phyloP scores from a whole-genome alignment of 1,140 invertebrate species.

The Mactra quadrangularis region DNA sequence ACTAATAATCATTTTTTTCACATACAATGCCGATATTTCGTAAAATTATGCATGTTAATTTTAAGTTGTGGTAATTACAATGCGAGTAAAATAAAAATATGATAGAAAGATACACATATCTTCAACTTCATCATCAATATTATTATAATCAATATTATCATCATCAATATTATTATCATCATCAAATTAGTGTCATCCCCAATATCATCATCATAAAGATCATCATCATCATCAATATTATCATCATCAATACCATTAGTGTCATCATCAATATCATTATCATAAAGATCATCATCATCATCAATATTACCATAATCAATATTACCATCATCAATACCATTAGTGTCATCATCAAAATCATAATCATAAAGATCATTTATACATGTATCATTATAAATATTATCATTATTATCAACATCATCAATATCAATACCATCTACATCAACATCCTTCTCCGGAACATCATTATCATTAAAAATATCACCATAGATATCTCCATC shows the following conservation, averaged over 20 bases:
- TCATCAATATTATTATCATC: not conserved
- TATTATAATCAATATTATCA: too few species aligned
- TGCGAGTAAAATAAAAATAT: not conserved
- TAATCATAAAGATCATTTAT: not conserved
- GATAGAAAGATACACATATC: not conserved
- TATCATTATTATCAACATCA: conserved; percentile 20
- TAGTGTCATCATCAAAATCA: not conserved
- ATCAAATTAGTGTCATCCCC: too few species aligned
- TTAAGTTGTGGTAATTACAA: too few species aligned
- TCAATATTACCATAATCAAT: too few species aligned
- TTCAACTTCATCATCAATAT: not conserved
- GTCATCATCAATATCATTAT: conserved; percentile 16
- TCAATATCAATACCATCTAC: not conserved
- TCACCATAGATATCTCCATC: conserved; percentile 4
- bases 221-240: conserved; percentile 1
- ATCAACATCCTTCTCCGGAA: not conserved
- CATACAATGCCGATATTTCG: too few species aligned
- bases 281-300: conserved; percentile 9
- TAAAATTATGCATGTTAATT: too few species aligned
- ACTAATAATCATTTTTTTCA: too few species aligned
- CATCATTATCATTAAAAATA: conserved; percentile 18
- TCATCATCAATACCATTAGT: not conserved
- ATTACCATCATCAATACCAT: conserved; percentile 25
- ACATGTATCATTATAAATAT: not conserved
- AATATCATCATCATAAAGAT: conserved; percentile 7